Percentiles rank a stretch among this genome's conserved stretches.
phyloP scores from a whole-genome alignment of 2,113 vertebrate genomes.

The Phoxinus phoxinus region DNA sequence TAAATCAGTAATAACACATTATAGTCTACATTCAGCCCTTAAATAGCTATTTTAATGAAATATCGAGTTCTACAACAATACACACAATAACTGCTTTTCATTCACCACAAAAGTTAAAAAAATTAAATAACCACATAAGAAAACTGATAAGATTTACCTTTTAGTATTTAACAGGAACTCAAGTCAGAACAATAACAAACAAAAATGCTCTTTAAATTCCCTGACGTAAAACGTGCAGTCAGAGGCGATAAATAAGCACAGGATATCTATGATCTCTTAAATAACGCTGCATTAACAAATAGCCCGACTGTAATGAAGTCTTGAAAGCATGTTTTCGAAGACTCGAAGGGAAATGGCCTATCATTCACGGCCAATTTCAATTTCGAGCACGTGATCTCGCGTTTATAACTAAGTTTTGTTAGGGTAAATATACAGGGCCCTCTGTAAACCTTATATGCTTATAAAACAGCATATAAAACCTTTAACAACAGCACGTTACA shows the following conservation, averaged over 20 bases:
- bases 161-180: neutral
- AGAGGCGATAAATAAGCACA: neutral
- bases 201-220: neutral
- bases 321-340: constrained; percentile 43
- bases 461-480: constrained; percentile 99
- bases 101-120: neutral
- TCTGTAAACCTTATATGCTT: constrained; percentile 99
- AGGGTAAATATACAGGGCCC: constrained; percentile 94
- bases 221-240: neutral
- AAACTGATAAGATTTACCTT: neutral
- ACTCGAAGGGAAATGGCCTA: constrained; percentile 76
- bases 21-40: neutral
- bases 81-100: neutral
- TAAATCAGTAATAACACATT: neutral
- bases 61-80: neutral
- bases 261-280: neutral
- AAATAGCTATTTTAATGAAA: neutral
- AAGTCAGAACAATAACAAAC: neutral
- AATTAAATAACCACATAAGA: neutral
- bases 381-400: constrained; percentile 96
- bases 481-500: constrained; percentile 91
- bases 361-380: constrained; percentile 99
- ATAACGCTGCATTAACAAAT: neutral
- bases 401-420: constrained; percentile 99
- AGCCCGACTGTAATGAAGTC: constrained; percentile 26